Base-by-base conservation (phyloP, 2,113 vertebrate genomes). In the Leptocoma aspasia region DNA sequence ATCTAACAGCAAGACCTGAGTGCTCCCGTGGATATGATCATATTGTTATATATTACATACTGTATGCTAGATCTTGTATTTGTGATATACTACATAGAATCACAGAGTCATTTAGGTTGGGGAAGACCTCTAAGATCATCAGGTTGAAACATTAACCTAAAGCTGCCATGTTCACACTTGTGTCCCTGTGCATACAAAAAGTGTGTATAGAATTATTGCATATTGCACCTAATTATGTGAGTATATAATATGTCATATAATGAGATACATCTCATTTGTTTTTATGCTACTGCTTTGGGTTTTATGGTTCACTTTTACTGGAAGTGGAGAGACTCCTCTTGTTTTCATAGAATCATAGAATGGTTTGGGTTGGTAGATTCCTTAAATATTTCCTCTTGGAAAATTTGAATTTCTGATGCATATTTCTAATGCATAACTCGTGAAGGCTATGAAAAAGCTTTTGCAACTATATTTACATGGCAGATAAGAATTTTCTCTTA, bases 351-450 rank as follows among this genome's bases (percentile, higher is more conserved):
- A 82, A 54, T 82, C 53, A 15, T 22, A 37, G 47, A 63, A 63
- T 70, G 87, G 56, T 83, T 90, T 90, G 87, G 42, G 71, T 90
- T 90, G 87, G 79, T 70, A 77, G 7, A 27, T 90, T 90, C 49
- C 80, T 83, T 90, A 90, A 90, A 83, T 77, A 83, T 70, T 90
- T 83, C 71, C 71, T 87, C 60, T 80, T 21, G 63, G 75, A 31
- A 79, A 68, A 68, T 86, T 78, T 88, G 85, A 93, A 86, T 95
- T 94, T 86, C 82, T 80, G 42, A 42, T 89, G 23, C 41, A 9
- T n/a, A 59, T 56, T 65, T 75, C 71, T 80, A 61, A 64, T 54
- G 44, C 37, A n/a, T 57, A 65, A 60, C 54, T 93, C 2, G 23
- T 42, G 37, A 24, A 60, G 31, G 56, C 79, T 73, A 54, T 44